Conservation (phyloP, 2,113 vertebrate genomes). For the Chaetodon trifascialis region DNA sequence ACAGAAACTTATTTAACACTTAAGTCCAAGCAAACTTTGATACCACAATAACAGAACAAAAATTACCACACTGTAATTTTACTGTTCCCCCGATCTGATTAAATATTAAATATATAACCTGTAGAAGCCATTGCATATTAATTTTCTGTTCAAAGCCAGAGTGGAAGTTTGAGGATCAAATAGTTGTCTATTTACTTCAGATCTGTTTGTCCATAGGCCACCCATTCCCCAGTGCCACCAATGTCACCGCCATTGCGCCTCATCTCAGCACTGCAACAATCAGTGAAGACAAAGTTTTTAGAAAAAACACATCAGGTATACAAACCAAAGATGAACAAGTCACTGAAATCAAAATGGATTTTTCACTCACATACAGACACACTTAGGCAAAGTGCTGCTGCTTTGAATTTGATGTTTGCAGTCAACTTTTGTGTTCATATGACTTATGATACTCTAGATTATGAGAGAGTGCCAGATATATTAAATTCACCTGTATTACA, state of each 20-base stretch:
- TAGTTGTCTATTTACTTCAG: not conserved
- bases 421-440: not conserved
- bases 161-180: not conserved
- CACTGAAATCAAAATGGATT: not conserved
- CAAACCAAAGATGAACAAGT: not conserved
- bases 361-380: not conserved
- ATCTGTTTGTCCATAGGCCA: not conserved
- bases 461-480: not conserved
- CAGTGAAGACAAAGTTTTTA: not conserved
- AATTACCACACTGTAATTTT: not conserved
- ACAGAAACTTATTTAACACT: constrained; percentile 6
- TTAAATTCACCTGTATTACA: too few relatives aligned
- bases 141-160: not conserved
- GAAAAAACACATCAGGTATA: too few relatives aligned
- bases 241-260: not conserved
- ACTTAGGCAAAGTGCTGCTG: not conserved
- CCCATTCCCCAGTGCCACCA: not conserved
- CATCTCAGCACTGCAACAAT: not conserved
- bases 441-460: not conserved
- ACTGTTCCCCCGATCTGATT: not conserved
- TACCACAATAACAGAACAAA: not conserved
- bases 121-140: not conserved
- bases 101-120: not conserved
- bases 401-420: not conserved
- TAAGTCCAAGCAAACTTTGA: not conserved